Conservation (phyloP, 1,140 invertebrate species). For the Anthonomus grandis region DNA sequence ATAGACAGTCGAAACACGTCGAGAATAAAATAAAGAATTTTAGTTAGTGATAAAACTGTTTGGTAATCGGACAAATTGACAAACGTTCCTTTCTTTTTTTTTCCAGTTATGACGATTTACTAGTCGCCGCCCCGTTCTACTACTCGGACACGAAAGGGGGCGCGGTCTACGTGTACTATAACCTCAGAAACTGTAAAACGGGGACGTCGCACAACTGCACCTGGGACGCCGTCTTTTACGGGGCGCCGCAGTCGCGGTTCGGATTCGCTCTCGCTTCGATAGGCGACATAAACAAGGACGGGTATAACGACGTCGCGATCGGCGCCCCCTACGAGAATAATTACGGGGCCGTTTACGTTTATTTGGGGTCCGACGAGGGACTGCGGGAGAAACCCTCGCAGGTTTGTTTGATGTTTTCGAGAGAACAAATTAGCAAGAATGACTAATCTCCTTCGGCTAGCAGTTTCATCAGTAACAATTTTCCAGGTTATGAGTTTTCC, state of each 20-base stretch:
- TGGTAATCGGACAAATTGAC: no score
- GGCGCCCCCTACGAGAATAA: slow-evolving; percentile 87
- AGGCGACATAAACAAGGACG: slow-evolving; percentile 90
- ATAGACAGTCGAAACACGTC: no score
- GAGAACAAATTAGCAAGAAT: neutral
- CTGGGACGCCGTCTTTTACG: slow-evolving; percentile 60
- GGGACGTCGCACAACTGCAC: slow-evolving; percentile 45
- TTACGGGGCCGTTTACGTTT: slow-evolving; percentile 82
- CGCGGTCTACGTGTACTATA: slow-evolving; percentile 86
- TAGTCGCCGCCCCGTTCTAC: slow-evolving; percentile 90
- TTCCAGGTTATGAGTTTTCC: slow-evolving; percentile 23
- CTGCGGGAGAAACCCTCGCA: slow-evolving; percentile 73
- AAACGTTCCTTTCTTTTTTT: no score
- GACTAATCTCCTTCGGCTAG: neutral
- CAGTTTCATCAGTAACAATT: neutral
- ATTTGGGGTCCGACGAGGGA: slow-evolving; percentile 74
- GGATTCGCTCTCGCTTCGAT: slow-evolving; percentile 81
- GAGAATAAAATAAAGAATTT: no score
- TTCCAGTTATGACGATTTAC: slow-evolving; percentile 73
- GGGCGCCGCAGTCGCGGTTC: slow-evolving; percentile 75
- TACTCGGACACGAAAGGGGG: slow-evolving; percentile 73
- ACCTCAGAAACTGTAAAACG: slow-evolving; percentile 49
- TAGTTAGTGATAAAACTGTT: no score
- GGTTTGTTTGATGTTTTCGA: slow-evolving; percentile 45
- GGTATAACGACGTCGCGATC: slow-evolving; percentile 83